These are phyloP conservation scores for Brassicogethes aeneus DNA, from an alignment of 2,888 invertebrate genomes.

Conservation along the genomic window DNA sequence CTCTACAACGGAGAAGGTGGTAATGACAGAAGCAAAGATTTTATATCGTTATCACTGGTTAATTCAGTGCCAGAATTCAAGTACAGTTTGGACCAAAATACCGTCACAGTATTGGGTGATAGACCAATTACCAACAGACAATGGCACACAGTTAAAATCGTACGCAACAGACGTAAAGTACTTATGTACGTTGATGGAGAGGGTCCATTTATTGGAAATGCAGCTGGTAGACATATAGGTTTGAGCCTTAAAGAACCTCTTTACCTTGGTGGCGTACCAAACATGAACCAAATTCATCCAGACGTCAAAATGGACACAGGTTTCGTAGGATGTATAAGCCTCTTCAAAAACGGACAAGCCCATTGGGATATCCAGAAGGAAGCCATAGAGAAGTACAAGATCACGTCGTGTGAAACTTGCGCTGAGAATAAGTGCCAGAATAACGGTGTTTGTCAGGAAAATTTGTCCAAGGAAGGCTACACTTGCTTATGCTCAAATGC, in stretches of 20 bases:
- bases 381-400: constrained; percentile 55
- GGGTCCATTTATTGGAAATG: constrained; percentile 58
- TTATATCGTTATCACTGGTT: constrained; percentile 70
- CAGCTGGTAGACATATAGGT: constrained; percentile 56
- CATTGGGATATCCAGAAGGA: constrained; percentile 66
- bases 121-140: constrained; percentile 60
- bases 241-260: constrained; percentile 72
- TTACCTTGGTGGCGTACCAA: constrained; percentile 78
- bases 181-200: constrained; percentile 68
- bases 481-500: constrained; percentile 73
- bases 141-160: constrained; percentile 84
- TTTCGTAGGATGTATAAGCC: constrained; percentile 85
- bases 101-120: constrained; percentile 60
- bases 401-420: constrained; percentile 77
- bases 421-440: constrained; percentile 67
- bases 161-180: constrained; percentile 16
- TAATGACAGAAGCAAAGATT: constrained; percentile 72
- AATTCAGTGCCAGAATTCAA: constrained; percentile 73
- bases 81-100: constrained; percentile 72
- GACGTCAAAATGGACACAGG: constrained; percentile 54
- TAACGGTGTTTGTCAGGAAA: constrained; percentile 79
- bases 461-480: constrained; percentile 69
- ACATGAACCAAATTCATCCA: constrained; percentile 51
- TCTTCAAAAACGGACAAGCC: constrained; percentile 63
- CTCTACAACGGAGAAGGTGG: constrained; percentile 83